Conservation (phyloP, 37 sponge, comb jelly and placozoan species). For the Axinella damicornis region DNA sequence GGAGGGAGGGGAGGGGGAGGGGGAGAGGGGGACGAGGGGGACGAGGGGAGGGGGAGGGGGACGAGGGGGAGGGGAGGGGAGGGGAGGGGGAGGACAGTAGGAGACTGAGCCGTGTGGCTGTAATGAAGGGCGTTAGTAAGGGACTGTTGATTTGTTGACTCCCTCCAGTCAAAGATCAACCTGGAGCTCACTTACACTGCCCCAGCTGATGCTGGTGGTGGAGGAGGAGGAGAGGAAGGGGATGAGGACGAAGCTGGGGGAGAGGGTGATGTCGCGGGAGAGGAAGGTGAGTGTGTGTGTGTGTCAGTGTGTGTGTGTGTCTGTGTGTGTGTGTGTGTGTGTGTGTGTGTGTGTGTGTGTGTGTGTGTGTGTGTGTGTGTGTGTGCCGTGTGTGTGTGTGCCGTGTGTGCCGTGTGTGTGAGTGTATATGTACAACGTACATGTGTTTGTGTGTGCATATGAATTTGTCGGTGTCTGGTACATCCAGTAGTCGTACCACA, state of each 20-base stretch:
- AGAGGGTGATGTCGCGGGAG: conserved; percentile 23
- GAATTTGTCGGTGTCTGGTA: too few species aligned
- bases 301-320: too few species aligned
- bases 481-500: too few species aligned
- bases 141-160: neutral
- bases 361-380: too few species aligned
- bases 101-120: too few species aligned
- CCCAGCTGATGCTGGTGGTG: conserved; percentile 59
- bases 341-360: too few species aligned
- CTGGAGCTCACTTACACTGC: conserved; percentile 71
- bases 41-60: conserved; percentile 56
- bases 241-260: conserved; percentile 56
- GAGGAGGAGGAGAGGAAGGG: conserved; percentile 69
- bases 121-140: neutral
- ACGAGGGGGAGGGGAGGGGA: conserved; percentile 23
- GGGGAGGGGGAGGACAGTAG: neutral
- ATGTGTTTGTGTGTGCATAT: too few species aligned
- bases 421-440: too few species aligned
- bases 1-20: conserved; percentile 74
- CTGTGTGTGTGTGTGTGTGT: too few species aligned
- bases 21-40: conserved; percentile 57
- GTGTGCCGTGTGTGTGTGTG: too few species aligned
- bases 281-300: too few species aligned
- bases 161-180: conserved; percentile 71
- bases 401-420: too few species aligned